phyloP scores from a whole-genome alignment of 2,888 invertebrate genomes.

The Polietes domitor region DNA sequence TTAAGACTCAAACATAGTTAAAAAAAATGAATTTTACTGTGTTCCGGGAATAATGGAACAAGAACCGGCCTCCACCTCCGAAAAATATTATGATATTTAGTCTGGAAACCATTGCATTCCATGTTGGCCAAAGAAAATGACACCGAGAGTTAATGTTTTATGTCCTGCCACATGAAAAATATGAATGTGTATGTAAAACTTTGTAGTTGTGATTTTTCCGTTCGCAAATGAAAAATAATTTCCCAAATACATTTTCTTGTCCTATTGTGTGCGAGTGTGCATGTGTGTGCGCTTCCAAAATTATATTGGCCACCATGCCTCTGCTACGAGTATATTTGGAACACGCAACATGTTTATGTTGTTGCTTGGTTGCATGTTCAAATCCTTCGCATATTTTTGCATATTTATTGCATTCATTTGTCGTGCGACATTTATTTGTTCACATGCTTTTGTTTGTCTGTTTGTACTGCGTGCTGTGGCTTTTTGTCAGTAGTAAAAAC shows the following conservation, averaged over 20 bases:
- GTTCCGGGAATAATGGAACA: too few species aligned
- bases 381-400: constrained; percentile 1
- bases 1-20: too few species aligned
- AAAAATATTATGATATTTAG: too few species aligned
- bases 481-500: constrained; percentile 8
- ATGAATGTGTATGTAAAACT: too few species aligned
- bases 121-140: too few species aligned
- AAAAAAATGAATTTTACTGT: too few species aligned
- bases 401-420: constrained; percentile 11
- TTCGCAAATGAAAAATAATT: neutral
- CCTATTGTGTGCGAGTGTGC: neutral
- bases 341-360: constrained; percentile 28
- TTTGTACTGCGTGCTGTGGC: neutral
- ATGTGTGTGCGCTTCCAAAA: neutral
- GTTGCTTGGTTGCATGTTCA: constrained; percentile 5
- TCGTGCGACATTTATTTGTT: neutral
- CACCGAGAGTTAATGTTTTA: too few species aligned
- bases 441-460: neutral
- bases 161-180: too few species aligned
- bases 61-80: too few species aligned
- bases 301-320: neutral
- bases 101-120: too few species aligned
- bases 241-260: neutral
- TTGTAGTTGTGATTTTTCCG: neutral
- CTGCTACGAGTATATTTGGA: neutral